Evolutionary conservation across 2,113 vertebrate species (phyloP), one percentile per base, ranked within the genome.

Genomic region (Microtus ochrogaster): DNA sequence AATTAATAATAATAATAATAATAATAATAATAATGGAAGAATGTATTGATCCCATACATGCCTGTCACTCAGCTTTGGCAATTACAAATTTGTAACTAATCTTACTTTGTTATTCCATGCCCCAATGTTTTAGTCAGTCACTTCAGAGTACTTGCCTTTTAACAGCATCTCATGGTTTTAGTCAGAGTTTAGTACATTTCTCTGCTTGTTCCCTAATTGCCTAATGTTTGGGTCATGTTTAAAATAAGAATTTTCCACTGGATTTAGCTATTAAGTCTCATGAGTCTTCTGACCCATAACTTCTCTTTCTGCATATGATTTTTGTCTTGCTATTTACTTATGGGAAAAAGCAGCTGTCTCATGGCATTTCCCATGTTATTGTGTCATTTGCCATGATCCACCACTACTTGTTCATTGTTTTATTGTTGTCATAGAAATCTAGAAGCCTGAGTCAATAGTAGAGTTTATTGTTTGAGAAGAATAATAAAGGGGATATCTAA

Each of bases 161-260:
- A 66, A 28, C 58, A 74, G 36, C 41, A 63, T n/a, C 8, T 74
- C 36, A 36, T 91, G 44, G 47, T 65, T 86, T 84, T 87, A 83
- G 49, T 90, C 10, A 85, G 49, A 77, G 10, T 33, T 84, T 52
- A 39, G 24, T 72, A 82, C 1, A 79, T 92, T 92, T 92, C 14
- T 61, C 36, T 81, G 41, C 44, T 28, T 94, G 58, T 81, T 85
- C 83, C 22, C 4, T 92, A 7, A 84, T 72, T 84, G 55, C 10
- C 73, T 78, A 94, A 81, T 86, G 41, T 90, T 91, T 93, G n/a
- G 65, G 84, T 94, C 65, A 68, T 36, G 4, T 76, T 92, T 91
- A 77, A 93, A 72, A 68, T 22, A 30, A 52, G 41, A 24, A 91
- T 33, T 74, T 21, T 39, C 82, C 39, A 63, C 36, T 82, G 24